These are phyloP conservation scores for Aphaenogaster rudis DNA, from an alignment of 1,140 invertebrate genomes.

Conservation along the genomic window DNA sequence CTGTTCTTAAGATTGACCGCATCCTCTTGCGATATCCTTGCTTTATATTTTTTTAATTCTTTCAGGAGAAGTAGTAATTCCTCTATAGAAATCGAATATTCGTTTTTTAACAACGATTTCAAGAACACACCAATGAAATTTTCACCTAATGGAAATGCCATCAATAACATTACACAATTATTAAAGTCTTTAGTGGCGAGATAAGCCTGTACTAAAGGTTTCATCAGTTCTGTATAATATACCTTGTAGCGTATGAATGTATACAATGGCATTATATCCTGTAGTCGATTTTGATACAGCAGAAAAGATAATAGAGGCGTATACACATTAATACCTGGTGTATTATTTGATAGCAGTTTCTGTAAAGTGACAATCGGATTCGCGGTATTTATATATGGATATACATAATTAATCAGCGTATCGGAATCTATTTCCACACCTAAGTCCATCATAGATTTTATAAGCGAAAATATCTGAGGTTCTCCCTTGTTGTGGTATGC, in stretches of 20 bases:
- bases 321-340: constrained; percentile 81
- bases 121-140: constrained; percentile 57
- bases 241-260: constrained; percentile 81
- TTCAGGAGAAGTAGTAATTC: constrained; percentile 36
- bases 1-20: not conserved
- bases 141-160: constrained; percentile 46
- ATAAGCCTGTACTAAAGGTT: constrained; percentile 74
- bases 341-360: constrained; percentile 85
- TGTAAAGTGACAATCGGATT: constrained; percentile 85
- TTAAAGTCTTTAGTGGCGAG: constrained; percentile 69
- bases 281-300: constrained; percentile 84
- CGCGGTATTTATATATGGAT: constrained; percentile 86
- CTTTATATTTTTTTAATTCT: constrained; percentile 3
- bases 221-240: constrained; percentile 80
- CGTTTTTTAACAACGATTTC: not conserved
- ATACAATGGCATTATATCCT: constrained; percentile 85
- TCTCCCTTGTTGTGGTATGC: constrained; percentile 70
- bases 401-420: constrained; percentile 86
- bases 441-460: constrained; percentile 86
- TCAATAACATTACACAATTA: constrained; percentile 74
- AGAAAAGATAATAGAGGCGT: constrained; percentile 86
- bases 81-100: not conserved
- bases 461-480: constrained; percentile 86
- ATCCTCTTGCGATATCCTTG: constrained; percentile 21
- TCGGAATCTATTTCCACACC: constrained; percentile 86